Base-by-base conservation (phyloP, 2,888 invertebrate genomes). In the Dione juno region DNA sequence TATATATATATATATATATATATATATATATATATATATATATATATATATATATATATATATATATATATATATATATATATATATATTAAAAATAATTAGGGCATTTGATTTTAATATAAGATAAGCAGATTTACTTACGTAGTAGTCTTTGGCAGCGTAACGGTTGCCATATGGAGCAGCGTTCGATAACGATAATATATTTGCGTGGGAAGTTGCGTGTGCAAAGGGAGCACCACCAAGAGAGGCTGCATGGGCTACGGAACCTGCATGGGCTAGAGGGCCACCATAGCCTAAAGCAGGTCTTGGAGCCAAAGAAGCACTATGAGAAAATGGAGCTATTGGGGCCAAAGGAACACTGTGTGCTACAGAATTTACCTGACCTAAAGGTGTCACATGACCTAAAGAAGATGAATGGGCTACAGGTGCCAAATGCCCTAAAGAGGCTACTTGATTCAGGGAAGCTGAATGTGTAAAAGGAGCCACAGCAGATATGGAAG, bases 71-170 rank as follows among this genome's bases (percentile, higher is more conserved):
- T 48, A 48, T 10, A 43, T 43, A 13, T 5, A 14, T 5, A 45
- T 14, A 45, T 45, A 45, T 43, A 9, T 13, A 28, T 3, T 28
- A 5, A 28, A 28, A 28, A 3, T 2, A 28, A 45, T 45, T 48
- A 19, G 50, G 11, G 11, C 16, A 57, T 1, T 16, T 5, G n/a
- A 9, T 7, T 16, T 19, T 19, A 3, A 10, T 16, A 52, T 14
- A 3, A 28, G 13, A 52, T 16, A 19, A 43, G 28, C 28, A 35
- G 53, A 13, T 13, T 14, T 69, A 78, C 82, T 78, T 77, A 84
- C 84, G 57, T 83, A 82, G 71, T 82, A 79, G 66, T 66, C 57
- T 37, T 82, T 81, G 48, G 70, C 70, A 71, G 67, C 74, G 63
- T 59, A 70, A 14, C 70, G 64, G 37, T 63, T 53, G n/a, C 53